phyloP scores from a whole-genome alignment of 2,113 vertebrate genomes.

The Pyrgilauda ruficollis region DNA sequence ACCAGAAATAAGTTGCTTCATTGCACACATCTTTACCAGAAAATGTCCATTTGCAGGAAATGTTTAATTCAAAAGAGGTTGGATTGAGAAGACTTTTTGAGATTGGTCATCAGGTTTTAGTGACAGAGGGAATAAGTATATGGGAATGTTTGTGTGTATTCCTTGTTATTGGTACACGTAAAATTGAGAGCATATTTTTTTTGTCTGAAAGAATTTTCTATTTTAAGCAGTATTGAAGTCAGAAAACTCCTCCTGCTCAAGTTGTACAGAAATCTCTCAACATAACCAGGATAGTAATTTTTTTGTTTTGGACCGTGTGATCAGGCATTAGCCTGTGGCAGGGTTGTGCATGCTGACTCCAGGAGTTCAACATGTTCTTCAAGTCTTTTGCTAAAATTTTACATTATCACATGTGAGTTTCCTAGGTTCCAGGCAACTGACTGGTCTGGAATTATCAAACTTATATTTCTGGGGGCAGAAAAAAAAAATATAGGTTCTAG shows the following conservation, averaged over 20 bases:
- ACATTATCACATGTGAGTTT: background rate
- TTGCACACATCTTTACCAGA: background rate
- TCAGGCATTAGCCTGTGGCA: background rate
- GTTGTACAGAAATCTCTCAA: background rate
- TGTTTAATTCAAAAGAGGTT: background rate
- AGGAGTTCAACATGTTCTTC: background rate
- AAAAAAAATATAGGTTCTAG: background rate
- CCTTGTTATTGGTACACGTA: background rate
- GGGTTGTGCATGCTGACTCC: background rate
- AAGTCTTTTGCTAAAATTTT: background rate
- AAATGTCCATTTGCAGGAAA: background rate
- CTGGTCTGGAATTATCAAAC: background rate
- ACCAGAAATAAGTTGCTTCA: background rate
- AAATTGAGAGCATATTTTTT: background rate
- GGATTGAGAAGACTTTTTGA: background rate
- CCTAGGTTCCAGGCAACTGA: background rate
- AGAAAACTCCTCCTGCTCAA: background rate
- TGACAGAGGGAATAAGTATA: background rate
- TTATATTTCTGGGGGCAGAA: background rate
- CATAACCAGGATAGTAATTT: background rate
- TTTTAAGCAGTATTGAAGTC: background rate
- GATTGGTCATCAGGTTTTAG: background rate
- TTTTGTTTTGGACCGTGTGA: background rate
- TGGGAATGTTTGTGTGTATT: background rate
- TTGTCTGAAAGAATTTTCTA: background rate